Conservation (phyloP, 1,140 invertebrate genomes). For the Tetragonula clypearis region DNA sequence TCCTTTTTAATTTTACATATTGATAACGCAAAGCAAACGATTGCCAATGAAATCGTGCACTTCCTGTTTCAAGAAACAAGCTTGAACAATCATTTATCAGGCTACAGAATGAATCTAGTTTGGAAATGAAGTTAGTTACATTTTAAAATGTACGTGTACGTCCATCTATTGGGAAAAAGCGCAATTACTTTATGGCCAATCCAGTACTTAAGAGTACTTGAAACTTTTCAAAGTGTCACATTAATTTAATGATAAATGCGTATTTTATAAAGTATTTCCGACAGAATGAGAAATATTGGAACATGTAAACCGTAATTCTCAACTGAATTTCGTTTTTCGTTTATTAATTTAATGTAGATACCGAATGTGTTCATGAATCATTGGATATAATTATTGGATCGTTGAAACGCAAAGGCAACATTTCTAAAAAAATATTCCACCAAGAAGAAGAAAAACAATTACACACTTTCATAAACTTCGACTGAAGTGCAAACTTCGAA, state of each 20-base stretch:
- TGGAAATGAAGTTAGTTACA: too few relatives aligned
- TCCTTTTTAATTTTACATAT: too few relatives aligned
- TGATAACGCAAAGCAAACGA: too few relatives aligned
- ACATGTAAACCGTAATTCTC: not conserved
- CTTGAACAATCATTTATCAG: too few relatives aligned
- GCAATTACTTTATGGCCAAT: too few relatives aligned
- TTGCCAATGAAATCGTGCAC: too few relatives aligned
- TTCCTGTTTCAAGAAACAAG: too few relatives aligned
- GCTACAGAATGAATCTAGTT: too few relatives aligned
- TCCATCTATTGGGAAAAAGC: too few relatives aligned
- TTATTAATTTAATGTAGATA: not conserved
- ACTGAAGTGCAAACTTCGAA: not conserved
- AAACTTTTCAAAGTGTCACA: too few relatives aligned
- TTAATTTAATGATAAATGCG: not conserved
- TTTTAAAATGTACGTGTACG: too few relatives aligned
- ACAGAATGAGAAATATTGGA: not conserved
- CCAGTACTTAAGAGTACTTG: too few relatives aligned
- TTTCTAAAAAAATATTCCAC: not conserved
- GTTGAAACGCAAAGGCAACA: not conserved
- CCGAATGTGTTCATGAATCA: not conserved
- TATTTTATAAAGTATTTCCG: not conserved
- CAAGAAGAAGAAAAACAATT: not conserved
- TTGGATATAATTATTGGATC: not conserved
- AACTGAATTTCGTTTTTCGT: not conserved
- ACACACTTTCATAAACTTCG: not conserved